A percentile compares a stretch with the other conserved stretches of the same genome.
Evolutionary conservation across 37 sponge, comb jelly and placozoan species (phyloP).

Genomic region (Agelas oroides): DNA sequence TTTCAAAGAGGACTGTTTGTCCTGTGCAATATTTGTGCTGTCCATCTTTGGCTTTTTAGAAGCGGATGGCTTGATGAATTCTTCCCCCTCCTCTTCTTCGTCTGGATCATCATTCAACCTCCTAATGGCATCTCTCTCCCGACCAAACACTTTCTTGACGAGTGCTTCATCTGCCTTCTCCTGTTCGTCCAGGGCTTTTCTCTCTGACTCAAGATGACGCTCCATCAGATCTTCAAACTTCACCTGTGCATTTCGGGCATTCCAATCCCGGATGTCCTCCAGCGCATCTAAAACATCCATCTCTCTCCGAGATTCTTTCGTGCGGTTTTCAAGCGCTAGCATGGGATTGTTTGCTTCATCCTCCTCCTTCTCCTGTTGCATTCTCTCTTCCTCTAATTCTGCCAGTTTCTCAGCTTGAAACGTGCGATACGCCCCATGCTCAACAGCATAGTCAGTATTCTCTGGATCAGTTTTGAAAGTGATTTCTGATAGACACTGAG

Average conservation of each 20-base stretch:
- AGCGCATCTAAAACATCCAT: conserved; percentile 98
- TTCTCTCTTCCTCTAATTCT: conserved; percentile 77
- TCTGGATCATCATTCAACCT: conserved; percentile 75
- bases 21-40: too few relatives aligned
- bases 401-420: conserved; percentile 94
- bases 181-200: conserved; percentile 46
- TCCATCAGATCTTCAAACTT: conserved; percentile 71
- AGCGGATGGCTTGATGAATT: neutral
- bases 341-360: conserved; percentile 98
- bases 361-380: conserved; percentile 84
- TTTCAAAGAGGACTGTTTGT: too few relatives aligned
- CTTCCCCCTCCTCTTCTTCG: conserved; percentile 24
- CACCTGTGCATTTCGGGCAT: conserved; percentile 88
- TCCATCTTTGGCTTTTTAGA: neutral
- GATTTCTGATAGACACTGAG: conserved; percentile 95
- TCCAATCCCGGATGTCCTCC: conserved; percentile 94
- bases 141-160: conserved; percentile 66
- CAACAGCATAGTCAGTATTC: conserved; percentile 94
- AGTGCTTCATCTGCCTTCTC: conserved; percentile 78
- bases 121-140: conserved; percentile 19
- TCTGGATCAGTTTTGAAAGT: conserved; percentile 97
- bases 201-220: conserved; percentile 62
- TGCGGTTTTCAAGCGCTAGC: conserved; percentile 93
- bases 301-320: conserved; percentile 93
- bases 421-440: conserved; percentile 93